Percentiles rank a stretch among this genome's conserved stretches.
These are phyloP conservation scores for Apeltes quadracus DNA, from an alignment of 2,113 vertebrate genomes.

Conservation along the genomic window DNA sequence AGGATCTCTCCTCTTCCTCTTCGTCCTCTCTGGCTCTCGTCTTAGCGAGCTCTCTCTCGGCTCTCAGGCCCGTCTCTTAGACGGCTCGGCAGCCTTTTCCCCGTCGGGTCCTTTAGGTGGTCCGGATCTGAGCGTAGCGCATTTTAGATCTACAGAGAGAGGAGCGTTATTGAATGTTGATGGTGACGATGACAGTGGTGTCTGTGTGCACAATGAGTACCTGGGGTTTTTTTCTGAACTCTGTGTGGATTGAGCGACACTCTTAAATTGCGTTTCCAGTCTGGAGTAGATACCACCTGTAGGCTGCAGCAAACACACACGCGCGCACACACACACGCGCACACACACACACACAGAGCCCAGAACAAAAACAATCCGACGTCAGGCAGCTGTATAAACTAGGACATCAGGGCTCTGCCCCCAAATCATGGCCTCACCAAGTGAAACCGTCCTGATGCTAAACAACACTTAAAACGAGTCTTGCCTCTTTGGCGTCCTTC, in stretches of 20 bases:
- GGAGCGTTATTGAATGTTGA: no score
- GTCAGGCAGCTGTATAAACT: conserved; percentile 48
- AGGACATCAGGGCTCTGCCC: not conserved
- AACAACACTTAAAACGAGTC: not conserved
- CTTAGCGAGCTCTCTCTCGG: not conserved
- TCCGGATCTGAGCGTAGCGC: conserved; percentile 69
- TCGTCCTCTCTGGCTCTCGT: not conserved
- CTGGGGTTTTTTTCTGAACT: conserved; percentile 84
- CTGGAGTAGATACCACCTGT: conserved; percentile 92
- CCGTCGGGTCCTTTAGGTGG: conserved; percentile 48
- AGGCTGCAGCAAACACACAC: conserved; percentile 72
- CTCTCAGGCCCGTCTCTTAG: conserved; percentile 1
- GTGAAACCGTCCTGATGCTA: not conserved
- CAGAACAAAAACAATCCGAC: conserved; percentile 26
- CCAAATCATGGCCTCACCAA: not conserved
- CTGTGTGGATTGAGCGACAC: conserved; percentile 82
- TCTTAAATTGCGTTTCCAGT: conserved; percentile 91
- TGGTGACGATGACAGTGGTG: not conserved
- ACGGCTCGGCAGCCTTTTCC: not conserved
- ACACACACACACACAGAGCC: not conserved
- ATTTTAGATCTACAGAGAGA: conserved; percentile 63
- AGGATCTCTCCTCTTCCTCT: conserved; percentile 17
- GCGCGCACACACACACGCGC: not conserved
- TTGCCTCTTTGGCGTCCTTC: conserved; percentile 92
- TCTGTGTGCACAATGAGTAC: conserved; percentile 44